Conservation (phyloP, 2,113 vertebrate genomes). For the Crypturellus undulatus region DNA sequence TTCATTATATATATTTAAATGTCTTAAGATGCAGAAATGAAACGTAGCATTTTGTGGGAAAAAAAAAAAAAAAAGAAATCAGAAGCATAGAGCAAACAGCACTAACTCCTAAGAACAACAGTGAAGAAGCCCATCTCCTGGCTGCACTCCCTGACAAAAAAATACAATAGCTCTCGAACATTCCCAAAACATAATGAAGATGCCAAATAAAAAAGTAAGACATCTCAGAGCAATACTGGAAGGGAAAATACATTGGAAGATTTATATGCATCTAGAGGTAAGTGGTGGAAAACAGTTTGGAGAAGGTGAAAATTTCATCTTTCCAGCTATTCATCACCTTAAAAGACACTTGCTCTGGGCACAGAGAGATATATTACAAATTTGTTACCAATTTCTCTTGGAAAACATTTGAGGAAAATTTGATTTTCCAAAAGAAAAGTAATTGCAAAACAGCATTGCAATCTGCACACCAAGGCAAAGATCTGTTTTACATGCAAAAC, state of each 20-base stretch:
- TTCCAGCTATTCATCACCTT: slow-evolving; percentile 63
- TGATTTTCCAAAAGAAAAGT: slow-evolving; percentile 20
- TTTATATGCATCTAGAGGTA: slow-evolving; percentile 21
- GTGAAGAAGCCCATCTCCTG: not conserved
- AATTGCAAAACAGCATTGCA: not conserved
- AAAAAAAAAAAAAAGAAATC: not conserved
- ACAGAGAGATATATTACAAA: slow-evolving; percentile 38
- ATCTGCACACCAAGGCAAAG: not conserved
- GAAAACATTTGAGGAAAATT: slow-evolving; percentile 20
- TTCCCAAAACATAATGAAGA: slow-evolving; percentile 22
- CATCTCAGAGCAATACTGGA: slow-evolving; percentile 34
- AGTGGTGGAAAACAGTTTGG: slow-evolving; percentile 1
- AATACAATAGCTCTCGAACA: not conserved
- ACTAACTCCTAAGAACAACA: not conserved
- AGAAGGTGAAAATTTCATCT: slow-evolving; percentile 62
- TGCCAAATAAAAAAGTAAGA: not conserved
- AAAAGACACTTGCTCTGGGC: slow-evolving; percentile 60
- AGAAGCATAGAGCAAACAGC: not conserved
- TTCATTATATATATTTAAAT: not conserved
- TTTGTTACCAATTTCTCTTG: slow-evolving; percentile 19
- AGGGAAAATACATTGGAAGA: not conserved
- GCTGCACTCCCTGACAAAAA: not conserved
- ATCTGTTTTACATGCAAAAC: not conserved
- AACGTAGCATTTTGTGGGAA: not conserved
- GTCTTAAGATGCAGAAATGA: not conserved